These are phyloP conservation scores for Oikopleura albicans DNA, from an alignment of 23 tunicate genomes.

Conservation along the genomic window DNA sequence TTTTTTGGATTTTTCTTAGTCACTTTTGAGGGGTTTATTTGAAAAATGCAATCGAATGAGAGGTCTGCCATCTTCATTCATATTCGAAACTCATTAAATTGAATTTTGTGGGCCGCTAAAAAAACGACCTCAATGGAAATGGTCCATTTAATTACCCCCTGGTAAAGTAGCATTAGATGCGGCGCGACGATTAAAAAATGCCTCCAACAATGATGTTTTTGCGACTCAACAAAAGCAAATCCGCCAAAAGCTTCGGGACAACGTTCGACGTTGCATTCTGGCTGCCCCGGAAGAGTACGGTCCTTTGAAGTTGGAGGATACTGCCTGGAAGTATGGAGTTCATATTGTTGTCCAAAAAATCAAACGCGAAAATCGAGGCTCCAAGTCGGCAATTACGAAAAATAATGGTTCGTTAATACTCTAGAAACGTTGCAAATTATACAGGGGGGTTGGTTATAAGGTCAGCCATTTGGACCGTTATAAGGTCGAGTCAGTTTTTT, in stretches of 20 bases:
- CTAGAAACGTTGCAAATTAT: no score
- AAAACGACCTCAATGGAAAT: no score
- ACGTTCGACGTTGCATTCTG: background rate
- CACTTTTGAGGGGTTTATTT: no score
- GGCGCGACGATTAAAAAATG: background rate
- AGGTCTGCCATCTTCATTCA: no score
- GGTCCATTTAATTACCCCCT: no score
- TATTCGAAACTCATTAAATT: no score
- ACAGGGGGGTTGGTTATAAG: no score
- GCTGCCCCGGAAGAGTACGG: conserved; percentile 6
- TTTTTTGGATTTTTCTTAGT: no score
- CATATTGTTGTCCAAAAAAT: background rate
- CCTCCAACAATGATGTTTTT: background rate
- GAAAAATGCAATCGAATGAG: no score
- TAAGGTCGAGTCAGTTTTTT: no score
- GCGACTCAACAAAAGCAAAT: background rate
- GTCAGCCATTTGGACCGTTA: no score
- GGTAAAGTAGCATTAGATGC: conserved; percentile 5
- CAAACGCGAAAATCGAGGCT: background rate
- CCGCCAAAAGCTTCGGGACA: conserved; percentile 16
- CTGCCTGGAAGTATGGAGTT: conserved; percentile 5
- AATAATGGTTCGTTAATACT: background rate
- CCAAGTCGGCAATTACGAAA: background rate
- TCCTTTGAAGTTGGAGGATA: conserved; percentile 8
- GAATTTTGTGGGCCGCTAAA: no score